Percentiles rank a stretch among this genome's conserved stretches.
phyloP scores from a whole-genome alignment of 2,113 vertebrate genomes.

The Paradisaea rubra region DNA sequence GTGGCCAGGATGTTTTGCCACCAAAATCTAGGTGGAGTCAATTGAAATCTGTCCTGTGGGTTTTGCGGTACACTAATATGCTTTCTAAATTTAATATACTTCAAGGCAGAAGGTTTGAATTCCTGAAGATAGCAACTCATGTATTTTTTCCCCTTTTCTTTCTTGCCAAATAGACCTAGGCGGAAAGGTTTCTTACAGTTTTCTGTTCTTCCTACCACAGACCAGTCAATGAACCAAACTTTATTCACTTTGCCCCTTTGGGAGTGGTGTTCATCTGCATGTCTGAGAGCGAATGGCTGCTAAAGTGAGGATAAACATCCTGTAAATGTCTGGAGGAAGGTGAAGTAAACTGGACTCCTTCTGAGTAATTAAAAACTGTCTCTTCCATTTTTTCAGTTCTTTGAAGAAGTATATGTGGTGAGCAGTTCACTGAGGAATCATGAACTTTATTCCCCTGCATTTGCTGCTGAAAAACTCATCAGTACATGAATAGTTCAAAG shows the following conservation, averaged over 20 bases:
- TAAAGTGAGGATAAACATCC: not conserved
- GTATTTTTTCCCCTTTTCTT: constrained; percentile 37
- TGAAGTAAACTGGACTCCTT: not conserved
- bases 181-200: constrained; percentile 51
- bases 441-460: not conserved
- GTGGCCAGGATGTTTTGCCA: constrained; percentile 57
- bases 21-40: constrained; percentile 61
- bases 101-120: constrained; percentile 34
- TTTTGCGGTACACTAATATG: constrained; percentile 22
- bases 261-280: not conserved
- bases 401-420: not conserved
- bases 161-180: constrained; percentile 54
- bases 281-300: not conserved
- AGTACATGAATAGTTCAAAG: constrained; percentile 29
- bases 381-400: not conserved
- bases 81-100: constrained; percentile 62
- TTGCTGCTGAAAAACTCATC: constrained; percentile 17
- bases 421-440: not conserved
- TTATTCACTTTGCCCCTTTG: not conserved
- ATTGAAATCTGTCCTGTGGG: constrained; percentile 50
- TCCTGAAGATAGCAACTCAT: constrained; percentile 52
- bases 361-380: not conserved
- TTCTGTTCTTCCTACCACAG: not conserved
- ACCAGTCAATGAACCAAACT: constrained; percentile 38
- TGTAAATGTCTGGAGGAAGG: not conserved